Evolutionary conservation across 2,113 vertebrate genomes (phyloP), one percentile per base, ranked within the genome.

Genomic region (Lepidothrix coronata): DNA sequence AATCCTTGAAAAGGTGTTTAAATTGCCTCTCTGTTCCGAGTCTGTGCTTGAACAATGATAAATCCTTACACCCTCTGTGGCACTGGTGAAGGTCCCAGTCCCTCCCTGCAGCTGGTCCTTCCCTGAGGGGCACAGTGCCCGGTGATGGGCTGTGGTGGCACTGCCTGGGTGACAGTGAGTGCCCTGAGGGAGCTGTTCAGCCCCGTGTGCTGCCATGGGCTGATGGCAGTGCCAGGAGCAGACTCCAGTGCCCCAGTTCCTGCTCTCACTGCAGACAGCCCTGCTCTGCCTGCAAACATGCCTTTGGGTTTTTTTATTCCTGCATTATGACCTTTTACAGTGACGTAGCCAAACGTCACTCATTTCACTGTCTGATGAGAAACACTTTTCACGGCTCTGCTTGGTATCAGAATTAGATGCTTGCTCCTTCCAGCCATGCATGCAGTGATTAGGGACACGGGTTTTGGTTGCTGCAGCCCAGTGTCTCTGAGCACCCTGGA

Each of bases 61-160:
- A 73, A 39, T 37, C 18, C 3, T 55, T 58, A 6, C 37, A 57
- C 3, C 8, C 30, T 33, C 41, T 28, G 22, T 59, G 55, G 14
- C 8, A 13, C 46, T n/a, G 63, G 21, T 23, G 16, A 35, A 76
- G 41, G 24, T 43, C 65, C 84, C 27, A 9, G 17, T 33, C 11
- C 35, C 37, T n/a, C 24, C 58, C 49, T 58, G 66, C 43, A 71
- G 85, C 13, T 30, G 3, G 11, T 65, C 58, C 2, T 75, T 16
- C 1, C 22, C 9, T 1, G 5, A 27, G 35, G n/a, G 1, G 4
- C 6, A 0, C 21, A 10, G 58, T n/a, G 15, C 41, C 35, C 17
- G 2, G 33, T 7, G 41, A 4, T 54, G 46, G 1, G 24, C 15
- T 51, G 27, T 25, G 77, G 7, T 8, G 14, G 2, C 6, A 21